These are phyloP conservation scores for Whitmania pigra DNA, from an alignment of 1,140 invertebrate species.

Conservation along the genomic window DNA sequence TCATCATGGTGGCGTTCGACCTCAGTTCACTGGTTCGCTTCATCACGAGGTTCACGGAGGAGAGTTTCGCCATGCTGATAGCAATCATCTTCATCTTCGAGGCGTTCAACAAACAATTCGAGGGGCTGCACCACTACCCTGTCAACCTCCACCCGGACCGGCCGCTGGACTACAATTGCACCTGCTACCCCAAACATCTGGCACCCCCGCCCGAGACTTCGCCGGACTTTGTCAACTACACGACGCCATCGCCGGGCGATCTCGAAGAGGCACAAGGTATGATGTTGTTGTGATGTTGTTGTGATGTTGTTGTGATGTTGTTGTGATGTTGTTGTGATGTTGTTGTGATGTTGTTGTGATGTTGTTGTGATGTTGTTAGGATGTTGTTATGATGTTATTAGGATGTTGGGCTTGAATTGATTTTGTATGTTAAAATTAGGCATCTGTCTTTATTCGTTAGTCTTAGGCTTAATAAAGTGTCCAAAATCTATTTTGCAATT, in stretches of 20 bases:
- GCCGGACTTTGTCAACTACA: neutral
- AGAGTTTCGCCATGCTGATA: constrained; percentile 95
- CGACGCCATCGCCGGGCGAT: neutral
- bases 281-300: neutral
- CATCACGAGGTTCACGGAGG: constrained; percentile 96
- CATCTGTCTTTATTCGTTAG: too few relatives aligned
- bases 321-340: too few relatives aligned
- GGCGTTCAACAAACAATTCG: constrained; percentile 52
- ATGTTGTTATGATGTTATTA: too few relatives aligned
- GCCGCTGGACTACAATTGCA: constrained; percentile 29
- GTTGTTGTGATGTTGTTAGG: too few relatives aligned
- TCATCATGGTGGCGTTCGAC: constrained; percentile 83
- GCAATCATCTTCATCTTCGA: constrained; percentile 98
- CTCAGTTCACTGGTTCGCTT: constrained; percentile 95
- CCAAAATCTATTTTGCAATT: too few relatives aligned
- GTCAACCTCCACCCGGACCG: constrained; percentile 26
- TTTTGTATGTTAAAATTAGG: too few relatives aligned
- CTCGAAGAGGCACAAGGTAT: neutral
- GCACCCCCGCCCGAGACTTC: neutral
- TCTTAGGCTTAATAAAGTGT: too few relatives aligned
- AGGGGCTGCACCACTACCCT: constrained; percentile 27
- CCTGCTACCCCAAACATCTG: constrained; percentile 28
- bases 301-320: neutral
- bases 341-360: too few relatives aligned
- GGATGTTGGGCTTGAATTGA: too few relatives aligned